A percentile compares a stretch with the other conserved stretches of the same genome.
phyloP scores from a whole-genome alignment of 2,888 invertebrate species.

The Orthosia gracilis region DNA sequence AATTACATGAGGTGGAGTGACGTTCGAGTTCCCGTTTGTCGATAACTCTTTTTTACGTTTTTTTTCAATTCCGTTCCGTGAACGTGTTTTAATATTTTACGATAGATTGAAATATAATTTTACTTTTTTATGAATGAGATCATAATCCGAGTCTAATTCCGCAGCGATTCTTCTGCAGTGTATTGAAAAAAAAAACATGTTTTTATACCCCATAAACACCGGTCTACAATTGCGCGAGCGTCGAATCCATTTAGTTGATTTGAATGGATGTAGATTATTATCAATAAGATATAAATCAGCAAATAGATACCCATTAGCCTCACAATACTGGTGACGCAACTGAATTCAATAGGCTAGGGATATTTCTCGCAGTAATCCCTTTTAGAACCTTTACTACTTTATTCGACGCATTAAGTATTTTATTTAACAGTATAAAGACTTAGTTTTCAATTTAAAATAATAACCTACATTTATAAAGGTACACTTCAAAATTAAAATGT shows the following conservation, averaged over 20 bases:
- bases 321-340: slow-evolving; percentile 76
- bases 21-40: slow-evolving; percentile 85
- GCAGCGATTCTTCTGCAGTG: slow-evolving; percentile 68
- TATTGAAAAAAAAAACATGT: slow-evolving; percentile 68
- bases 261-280: slow-evolving; percentile 83
- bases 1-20: slow-evolving; percentile 89
- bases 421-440: slow-evolving; percentile 63
- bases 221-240: slow-evolving; percentile 76
- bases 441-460: slow-evolving; percentile 75
- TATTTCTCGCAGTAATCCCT: slow-evolving; percentile 59
- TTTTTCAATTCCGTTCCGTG: slow-evolving; percentile 74
- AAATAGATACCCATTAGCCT: slow-evolving; percentile 81
- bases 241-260: slow-evolving; percentile 80
- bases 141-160: slow-evolving; percentile 75
- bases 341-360: slow-evolving; percentile 75
- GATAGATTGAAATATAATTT: slow-evolving; percentile 57
- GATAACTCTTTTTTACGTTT: slow-evolving; percentile 77
- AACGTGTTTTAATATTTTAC: slow-evolving; percentile 68
- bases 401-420: slow-evolving; percentile 60
- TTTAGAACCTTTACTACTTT: slow-evolving; percentile 53
- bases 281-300: slow-evolving; percentile 84
- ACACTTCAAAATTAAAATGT: slow-evolving; percentile 88
- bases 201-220: slow-evolving; percentile 75
- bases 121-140: slow-evolving; percentile 66
- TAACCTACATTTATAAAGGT: slow-evolving; percentile 82